Evolutionary conservation across 2,888 invertebrate genomes (phyloP), one percentile per base, ranked within the genome.

Genomic region (Lydus trimaculatus): DNA sequence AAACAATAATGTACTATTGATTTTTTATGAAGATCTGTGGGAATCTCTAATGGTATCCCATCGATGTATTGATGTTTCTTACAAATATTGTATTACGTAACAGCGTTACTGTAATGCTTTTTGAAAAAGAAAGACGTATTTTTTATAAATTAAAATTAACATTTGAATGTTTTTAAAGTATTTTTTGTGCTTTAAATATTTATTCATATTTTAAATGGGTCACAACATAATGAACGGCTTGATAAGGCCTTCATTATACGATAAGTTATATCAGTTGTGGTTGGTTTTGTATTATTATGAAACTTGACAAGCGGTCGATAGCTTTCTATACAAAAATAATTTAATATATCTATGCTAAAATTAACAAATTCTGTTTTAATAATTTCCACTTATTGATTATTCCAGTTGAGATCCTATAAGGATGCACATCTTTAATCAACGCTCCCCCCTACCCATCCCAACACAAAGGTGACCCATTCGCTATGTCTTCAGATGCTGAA

Each of bases 401-500:
- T 48, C 48, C 48, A 48, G 48, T 48, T 48, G 48, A 48, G 48
- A 48, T 20, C 20, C 48, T 20, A 11, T 48, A 48, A 48, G 20
- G 48, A 48, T 48, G 48, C 13, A 48, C 48, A 23, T 48, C 48
- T 48, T 48, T 6, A 48, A 2, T 20, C 20, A 4, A 23, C 48
- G 3, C 5, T 9, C 5, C 9, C 9, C 48, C 1, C 13, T 48
- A 20, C 20, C 2, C 9, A 9, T 20, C 9, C 20, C 4, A 23
- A 48, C 48, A 20, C 20, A 48, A 20, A 48, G 48, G 48, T 48
- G 48, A 48, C 48, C 48, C 48, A 48, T 48, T 48, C 75, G 72
- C 59, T 39, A 85, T 85, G 85, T 83, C 84, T 62, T 84, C 86
- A 84, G 91, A 91, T 81, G 88, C 89, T 77, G 94, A 94, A 85